Evolutionary conservation across 2,113 vertebrate genomes (phyloP), one percentile per base, ranked within the genome.

Genomic region (Misgurnus mizolepis): DNA sequence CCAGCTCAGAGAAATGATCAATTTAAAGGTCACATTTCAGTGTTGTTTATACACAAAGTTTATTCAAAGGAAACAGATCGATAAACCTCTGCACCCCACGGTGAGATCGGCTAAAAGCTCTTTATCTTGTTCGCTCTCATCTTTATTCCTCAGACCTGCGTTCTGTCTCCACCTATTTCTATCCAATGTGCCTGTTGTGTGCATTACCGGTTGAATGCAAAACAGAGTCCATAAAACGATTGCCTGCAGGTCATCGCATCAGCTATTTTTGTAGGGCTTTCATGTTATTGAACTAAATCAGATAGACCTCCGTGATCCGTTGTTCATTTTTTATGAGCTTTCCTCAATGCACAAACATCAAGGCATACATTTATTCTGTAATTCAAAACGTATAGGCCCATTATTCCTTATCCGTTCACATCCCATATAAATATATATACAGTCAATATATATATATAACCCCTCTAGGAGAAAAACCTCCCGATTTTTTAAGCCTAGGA

Each of bases 31-130:
- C 83, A 78, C 60, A 79, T 85, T 86, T 81, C 83, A 9, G 11
- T 69, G 14, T 6, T 71, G 73, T 69, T 72, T 34, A 85, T 85
- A 78, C 84, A 82, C 76, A 27, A 11, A 80, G 72, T 79, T 80
- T 45, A 86, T 86, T 81, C 80, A 82, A 74, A 82, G 79, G n/a
- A 58, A 83, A 75, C 18, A 65, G 60, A 58, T 74, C 67, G 76
- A 83, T 67, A 18, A 70, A 69, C 22, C 27, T 70, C 11, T 80
- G 49, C 45, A 68, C 55, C 60, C 43, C 78, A 43, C 41, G 18
- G 73, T 17, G 76, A 69, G 60, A 61, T 15, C n/a, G 49, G 8
- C 3, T 40, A 27, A 39, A 9, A 67, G 56, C 78, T 50, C 67
- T 79, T 15, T 7, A 45, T 77, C 39, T 69, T 50, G 8, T 58